Evolutionary conservation across 2,888 invertebrate genomes (phyloP), one percentile per base, ranked within the genome.

Genomic region (Neuroscelio doddi): DNA sequence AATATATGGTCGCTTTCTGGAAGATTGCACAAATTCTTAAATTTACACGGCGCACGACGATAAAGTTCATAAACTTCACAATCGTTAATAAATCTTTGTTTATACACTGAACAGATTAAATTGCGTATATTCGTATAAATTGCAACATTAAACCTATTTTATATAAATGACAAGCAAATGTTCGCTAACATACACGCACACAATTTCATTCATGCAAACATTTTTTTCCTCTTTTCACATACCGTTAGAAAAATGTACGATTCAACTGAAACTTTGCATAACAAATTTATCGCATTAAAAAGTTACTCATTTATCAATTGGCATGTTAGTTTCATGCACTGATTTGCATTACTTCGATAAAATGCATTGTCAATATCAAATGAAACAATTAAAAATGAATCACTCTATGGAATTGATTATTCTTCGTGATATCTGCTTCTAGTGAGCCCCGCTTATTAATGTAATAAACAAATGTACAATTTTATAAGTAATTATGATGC

Each of bases 11-110:
- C 50, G 49, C 58, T 51, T 46, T 51, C 32, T 39, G 17, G 46
- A 47, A 55, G 27, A 58, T 55, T 51, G 51, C 59, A 59, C 47
- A 29, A 59, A 47, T 64, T 46, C 39, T 24, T 45, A 46, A 55
- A 53, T 53, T 27, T 65, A 47, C 45, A 61, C 27, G 29, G 49
- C 47, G 59, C 59, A 44, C 55, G 57, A 65, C 46, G 45, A 61
- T 65, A 61, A 49, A 66, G 61, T 57, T 62, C 45, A 62, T 56
- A 61, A 65, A 65, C 65, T 65, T 65, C 61, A 61, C 61, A 61
- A 49, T 53, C 50, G 52, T 57, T 29, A 51, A 61, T 65, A 65
- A 65, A 61, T 61, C 32, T 59, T 65, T 51, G 49, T 62, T 50
- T 64, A 46, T 59, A 64, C 64, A 55, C 50, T 53, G 50, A 64